These are phyloP conservation scores for Drosophila atripex DNA, from an alignment of 2,888 invertebrate species.

Conservation along the genomic window DNA sequence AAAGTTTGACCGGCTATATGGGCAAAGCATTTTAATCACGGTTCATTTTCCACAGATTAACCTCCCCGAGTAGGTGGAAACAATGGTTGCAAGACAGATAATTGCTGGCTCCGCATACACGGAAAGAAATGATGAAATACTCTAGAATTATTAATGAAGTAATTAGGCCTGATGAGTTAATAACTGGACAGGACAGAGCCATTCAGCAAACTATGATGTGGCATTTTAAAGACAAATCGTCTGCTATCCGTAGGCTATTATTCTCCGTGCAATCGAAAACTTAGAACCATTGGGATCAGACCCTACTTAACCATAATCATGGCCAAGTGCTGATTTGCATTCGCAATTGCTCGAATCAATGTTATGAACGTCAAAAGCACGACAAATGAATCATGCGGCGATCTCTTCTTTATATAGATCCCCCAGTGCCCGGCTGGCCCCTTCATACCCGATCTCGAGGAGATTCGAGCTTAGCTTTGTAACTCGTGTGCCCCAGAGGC, in stretches of 20 bases:
- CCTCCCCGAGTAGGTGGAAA: slow-evolving; percentile 59
- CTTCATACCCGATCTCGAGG: slow-evolving; percentile 7
- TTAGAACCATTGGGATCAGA: slow-evolving; percentile 28
- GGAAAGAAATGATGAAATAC: neutral
- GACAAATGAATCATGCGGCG: slow-evolving; percentile 77
- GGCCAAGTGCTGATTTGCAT: slow-evolving; percentile 44
- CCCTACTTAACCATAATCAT: slow-evolving; percentile 43
- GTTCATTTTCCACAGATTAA: slow-evolving; percentile 60
- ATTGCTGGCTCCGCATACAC: slow-evolving; percentile 35
- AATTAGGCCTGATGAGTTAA: neutral
- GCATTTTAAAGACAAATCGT: neutral
- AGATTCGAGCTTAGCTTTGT: slow-evolving; percentile 11
- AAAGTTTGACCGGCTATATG: slow-evolving; percentile 51
- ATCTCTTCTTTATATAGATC: slow-evolving; percentile 41
- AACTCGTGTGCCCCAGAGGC: slow-evolving; percentile 59
- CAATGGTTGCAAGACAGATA: slow-evolving; percentile 35
- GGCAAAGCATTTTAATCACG: slow-evolving; percentile 65
- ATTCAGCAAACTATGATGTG: neutral
- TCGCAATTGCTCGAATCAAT: slow-evolving; percentile 45
- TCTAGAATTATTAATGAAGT: neutral
- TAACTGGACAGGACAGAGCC: neutral
- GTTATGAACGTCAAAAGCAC: slow-evolving; percentile 58
- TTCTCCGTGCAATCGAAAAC: slow-evolving; percentile 6
- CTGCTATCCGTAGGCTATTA: neutral
- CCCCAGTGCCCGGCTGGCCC: slow-evolving; percentile 1